Base-by-base conservation (phyloP, 2,888 invertebrate genomes). In the Idaea aversata region DNA sequence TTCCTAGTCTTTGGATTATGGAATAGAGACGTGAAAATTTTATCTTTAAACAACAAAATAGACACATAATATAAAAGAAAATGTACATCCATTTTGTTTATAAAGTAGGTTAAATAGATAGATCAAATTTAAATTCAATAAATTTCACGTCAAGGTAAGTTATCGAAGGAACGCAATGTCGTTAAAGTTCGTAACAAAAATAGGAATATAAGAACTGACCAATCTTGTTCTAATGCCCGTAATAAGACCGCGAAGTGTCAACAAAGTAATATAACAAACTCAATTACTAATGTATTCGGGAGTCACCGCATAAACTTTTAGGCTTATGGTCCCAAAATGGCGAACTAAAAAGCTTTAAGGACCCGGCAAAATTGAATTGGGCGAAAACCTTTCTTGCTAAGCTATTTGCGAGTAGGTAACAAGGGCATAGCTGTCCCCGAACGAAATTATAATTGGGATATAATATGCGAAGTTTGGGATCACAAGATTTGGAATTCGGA, bases 381-480 rank as follows among this genome's bases (percentile, higher is more conserved):
- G 83, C 75, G 78, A 83, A 79, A 78, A 85, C 85, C 84, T 84
- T 84, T 85, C 87, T 84, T 82, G 82, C 87, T 88, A 88, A 88
- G 88, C 88, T 87, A 88, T 90, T 88, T 88, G 86, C 80, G 82
- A 87, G 82, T 87, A 83, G 85, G 81, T 85, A 86, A 85, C 86
- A 86, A 87, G 88, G 83, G 78, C 81, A 81, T 77, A 76, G 72
- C 78, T 73, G 70, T 77, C 80, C 78, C 81, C 81, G 81, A 85
- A 85, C 84, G 84, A 87, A 86, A 88, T 89, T 86, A 87, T 90
- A 90, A 90, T 90, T 88, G 88, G 87, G 84, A 80, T 84, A 84
- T 85, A 86, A 87, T 87, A 89, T 86, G 82, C 82, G 83, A 83
- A 86, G 84, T 84, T 84, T 78, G 80, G 83, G 77, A 86, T 84